Base-by-base conservation (phyloP, 1,140 invertebrate genomes). In the Neodiprion virginianus region DNA sequence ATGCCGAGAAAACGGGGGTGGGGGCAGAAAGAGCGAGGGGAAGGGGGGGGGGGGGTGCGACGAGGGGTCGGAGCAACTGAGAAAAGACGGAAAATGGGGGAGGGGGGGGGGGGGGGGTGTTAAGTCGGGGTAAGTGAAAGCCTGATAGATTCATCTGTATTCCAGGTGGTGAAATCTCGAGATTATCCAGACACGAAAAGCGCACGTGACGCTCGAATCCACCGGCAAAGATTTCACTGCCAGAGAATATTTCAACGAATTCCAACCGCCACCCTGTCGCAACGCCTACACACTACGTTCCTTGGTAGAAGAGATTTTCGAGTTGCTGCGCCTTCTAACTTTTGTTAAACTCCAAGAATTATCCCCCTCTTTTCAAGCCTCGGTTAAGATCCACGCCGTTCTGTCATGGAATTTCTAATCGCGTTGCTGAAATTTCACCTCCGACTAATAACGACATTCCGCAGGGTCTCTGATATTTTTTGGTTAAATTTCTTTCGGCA, bases 141-240 rank as follows among this genome's bases (percentile, higher is more conserved):
- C 72, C 75, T 77, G 78, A 82, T 80, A 80, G 82, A 83, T 83
- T 84, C 82, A 83, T 83, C 76, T 80, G 82, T 83, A 83, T 83
- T 83, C 82, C 75, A 73, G 72, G 69, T 72, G 76, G 76, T 80
- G 80, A 81, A 81, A 83, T 79, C 82, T 80, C 65, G 70, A 79
- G 82, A 82, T 83, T 83, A 83, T 82, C 81, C 75, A 69, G 72
- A 75, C 74, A 72, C 72, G n/a, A 67, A 48, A 40, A 48, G 68
- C 49, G 67, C 73, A 47, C 21, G 61, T 74, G 28, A 69, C 48
- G 40, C 28, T 50, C n/a, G 5, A 40, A 40, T 61, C 53, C n/a
- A 40, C 67, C 47, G 28, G 17, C 40, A 66, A 48, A 74, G 67
- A 70, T 70, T 74, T 69, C 8, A 9, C 66, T 73, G 17, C 66